A percentile compares a stretch with the other conserved stretches of the same genome.
phyloP scores from a whole-genome alignment of 2,797 vertebrate species.

The Hapalemur alaotrensis region DNA sequence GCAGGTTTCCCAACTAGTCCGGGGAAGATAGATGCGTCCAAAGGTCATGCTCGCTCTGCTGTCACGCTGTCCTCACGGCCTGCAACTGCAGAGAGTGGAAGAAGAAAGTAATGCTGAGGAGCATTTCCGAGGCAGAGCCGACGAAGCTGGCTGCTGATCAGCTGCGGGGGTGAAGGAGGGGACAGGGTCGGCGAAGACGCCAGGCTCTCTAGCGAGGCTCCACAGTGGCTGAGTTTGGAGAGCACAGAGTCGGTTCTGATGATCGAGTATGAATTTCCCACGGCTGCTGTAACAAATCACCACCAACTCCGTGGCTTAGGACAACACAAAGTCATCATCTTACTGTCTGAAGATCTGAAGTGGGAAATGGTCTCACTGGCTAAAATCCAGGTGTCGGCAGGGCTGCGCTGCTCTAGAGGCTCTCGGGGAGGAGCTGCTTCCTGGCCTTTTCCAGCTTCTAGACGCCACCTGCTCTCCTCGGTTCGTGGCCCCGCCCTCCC shows the following conservation, averaged over 20 bases:
- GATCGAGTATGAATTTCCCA: background rate
- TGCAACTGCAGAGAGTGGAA: background rate
- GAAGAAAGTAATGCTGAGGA: background rate
- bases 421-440: background rate
- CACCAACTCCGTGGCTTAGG: background rate
- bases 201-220: background rate
- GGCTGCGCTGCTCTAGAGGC: background rate
- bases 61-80: background rate
- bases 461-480: background rate
- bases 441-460: background rate
- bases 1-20: background rate
- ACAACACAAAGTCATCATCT: background rate
- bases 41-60: background rate
- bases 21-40: background rate
- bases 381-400: too few species aligned
- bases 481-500: too few species aligned
- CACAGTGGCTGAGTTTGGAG: too few species aligned
- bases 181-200: accelerated
- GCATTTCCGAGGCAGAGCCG: background rate
- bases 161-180: background rate
- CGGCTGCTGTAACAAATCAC: background rate
- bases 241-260: background rate
- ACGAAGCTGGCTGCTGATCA: too few species aligned
- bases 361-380: too few species aligned
- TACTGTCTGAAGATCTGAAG: background rate